Percentiles rank a stretch among this genome's conserved stretches.
phyloP scores from a whole-genome alignment of 2,888 invertebrate genomes.

The Cephalotes varians region DNA sequence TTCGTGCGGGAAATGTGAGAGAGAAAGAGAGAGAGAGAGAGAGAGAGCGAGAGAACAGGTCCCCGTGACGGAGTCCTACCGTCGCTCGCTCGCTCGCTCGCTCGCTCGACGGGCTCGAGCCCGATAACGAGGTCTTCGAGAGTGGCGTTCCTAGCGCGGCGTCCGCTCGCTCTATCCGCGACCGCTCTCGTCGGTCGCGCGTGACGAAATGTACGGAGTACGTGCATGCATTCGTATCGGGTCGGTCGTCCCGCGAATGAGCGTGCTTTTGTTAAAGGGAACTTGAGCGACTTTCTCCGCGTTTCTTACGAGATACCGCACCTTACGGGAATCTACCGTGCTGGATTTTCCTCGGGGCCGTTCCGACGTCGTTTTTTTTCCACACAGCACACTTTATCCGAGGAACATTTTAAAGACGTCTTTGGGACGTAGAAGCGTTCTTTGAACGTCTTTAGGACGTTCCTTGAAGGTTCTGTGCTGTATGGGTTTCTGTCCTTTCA shows the following conservation, averaged over 20 bases:
- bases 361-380: background rate
- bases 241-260: constrained; percentile 18
- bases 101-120: background rate
- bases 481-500: too few relatives aligned
- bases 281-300: constrained; percentile 3
- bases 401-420: too few relatives aligned
- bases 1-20: background rate
- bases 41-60: background rate
- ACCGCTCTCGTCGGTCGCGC: constrained; percentile 41
- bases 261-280: constrained; percentile 35
- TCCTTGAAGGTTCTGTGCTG: too few relatives aligned
- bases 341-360: background rate
- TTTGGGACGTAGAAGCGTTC: too few relatives aligned
- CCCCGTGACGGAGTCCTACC: background rate
- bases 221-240: background rate
- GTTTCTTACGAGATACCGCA: constrained; percentile 17
- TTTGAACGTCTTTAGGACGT: too few relatives aligned
- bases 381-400: too few relatives aligned
- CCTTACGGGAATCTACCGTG: background rate
- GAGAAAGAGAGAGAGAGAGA: background rate
- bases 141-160: constrained; percentile 13
- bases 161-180: constrained; percentile 25
- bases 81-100: constrained; percentile 6
- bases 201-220: constrained; percentile 25
- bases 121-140: constrained; percentile 48